Evolutionary conservation across 2,888 invertebrate genomes (phyloP).

Genomic region (Gymnosoma rotundatum): DNA sequence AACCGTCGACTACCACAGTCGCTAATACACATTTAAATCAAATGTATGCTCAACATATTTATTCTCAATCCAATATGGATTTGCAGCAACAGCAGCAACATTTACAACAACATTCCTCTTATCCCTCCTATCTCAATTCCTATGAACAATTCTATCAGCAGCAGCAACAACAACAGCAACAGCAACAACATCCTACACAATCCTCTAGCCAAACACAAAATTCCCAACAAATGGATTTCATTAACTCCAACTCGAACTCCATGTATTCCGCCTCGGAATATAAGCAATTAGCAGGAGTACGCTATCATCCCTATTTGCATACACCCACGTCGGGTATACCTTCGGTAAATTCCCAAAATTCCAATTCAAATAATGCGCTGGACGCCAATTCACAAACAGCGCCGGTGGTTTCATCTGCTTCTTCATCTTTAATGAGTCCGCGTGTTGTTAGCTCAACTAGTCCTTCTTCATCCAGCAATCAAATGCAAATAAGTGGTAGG

Average conservation of each 20-base stretch:
- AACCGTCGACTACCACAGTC: conserved; percentile 75
- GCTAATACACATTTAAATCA: conserved; percentile 71
- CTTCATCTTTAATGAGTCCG: conserved; percentile 79
- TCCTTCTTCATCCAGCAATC: conserved; percentile 79
- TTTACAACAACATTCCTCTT: conserved; percentile 71
- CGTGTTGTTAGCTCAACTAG: conserved; percentile 82
- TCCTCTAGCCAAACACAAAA: conserved; percentile 24
- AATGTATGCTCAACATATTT: conserved; percentile 70
- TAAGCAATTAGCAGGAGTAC: conserved; percentile 73
- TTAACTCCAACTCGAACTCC: conserved; percentile 42
- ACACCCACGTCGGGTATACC: conserved; percentile 72
- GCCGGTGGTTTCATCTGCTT: conserved; percentile 70
- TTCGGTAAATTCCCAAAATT: conserved; percentile 55
- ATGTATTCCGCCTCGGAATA: conserved; percentile 33
- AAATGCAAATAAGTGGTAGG: conserved; percentile 73
- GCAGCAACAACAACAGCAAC: conserved; percentile 74
- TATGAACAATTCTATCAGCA: conserved; percentile 82
- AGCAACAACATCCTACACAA: conserved; percentile 50
- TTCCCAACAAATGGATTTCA: conserved; percentile 59
- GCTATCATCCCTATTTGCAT: conserved; percentile 79
- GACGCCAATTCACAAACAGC: conserved; percentile 53
- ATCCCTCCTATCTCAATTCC: conserved; percentile 78
- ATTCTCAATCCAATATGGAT: conserved; percentile 71
- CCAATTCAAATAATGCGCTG: conserved; percentile 63
- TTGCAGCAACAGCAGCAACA: conserved; percentile 71